Evolutionary conservation across 2,888 invertebrate genomes (phyloP), one percentile per base, ranked within the genome.

Genomic region (Scrobipalpa costella): DNA sequence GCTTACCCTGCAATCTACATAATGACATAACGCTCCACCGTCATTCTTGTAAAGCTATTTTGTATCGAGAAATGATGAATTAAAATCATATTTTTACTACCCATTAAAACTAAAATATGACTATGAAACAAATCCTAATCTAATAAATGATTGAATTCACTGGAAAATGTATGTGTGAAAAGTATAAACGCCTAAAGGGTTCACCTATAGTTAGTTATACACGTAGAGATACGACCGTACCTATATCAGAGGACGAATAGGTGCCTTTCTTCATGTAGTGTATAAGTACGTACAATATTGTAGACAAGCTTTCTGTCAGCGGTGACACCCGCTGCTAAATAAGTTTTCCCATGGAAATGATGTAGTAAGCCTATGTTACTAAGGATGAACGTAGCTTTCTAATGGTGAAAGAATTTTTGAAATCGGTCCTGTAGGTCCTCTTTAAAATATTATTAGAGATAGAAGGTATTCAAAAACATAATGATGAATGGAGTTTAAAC

Each of bases 1-100:
- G 64, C 55, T 27, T n/a, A 63, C 57, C 66, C 21, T 67, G 38
- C 47, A 61, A 52, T 55, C 62, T 58, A 52, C 17, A 62, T 62
- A 64, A 61, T 66, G 64, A 66, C 67, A 66, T 68, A 68, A 66
- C 63, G 21, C 47, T 15, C 17, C 50, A 8, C 1, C 9, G 15
- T 27, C n/a, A 11, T 47, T 21, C 38, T 44, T 47, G 47, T 44
- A 44, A n/a, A 33, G 33, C 1, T 33, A 50, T 15, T 15, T 21
- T 55, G 8, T 55, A 34, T 15, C 27, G 13, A 15, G 34, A 55
- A 55, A 33, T 34, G 8, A 34, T 55, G 34, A 34, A 55, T 27
- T 2, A 15, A 55, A 33, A 55, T 8, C 34, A 34, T 33, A 11
- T 1, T 15, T 15, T 55, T 15, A 15, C 19, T 15, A 27, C 15